phyloP scores from a whole-genome alignment of 2,888 invertebrate species.

The Emesis furor region DNA sequence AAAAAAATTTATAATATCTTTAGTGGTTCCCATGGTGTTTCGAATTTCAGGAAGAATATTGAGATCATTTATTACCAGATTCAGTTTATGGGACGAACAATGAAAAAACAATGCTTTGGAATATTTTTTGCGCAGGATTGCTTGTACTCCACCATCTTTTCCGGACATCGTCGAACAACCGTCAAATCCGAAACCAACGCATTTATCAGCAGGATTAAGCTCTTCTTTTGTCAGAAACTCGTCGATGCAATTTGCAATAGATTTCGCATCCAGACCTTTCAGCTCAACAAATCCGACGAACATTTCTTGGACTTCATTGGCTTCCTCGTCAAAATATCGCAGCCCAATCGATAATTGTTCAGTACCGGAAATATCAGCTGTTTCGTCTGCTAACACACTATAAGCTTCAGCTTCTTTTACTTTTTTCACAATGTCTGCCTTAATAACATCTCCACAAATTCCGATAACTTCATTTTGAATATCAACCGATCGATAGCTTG shows the following conservation, averaged over 20 bases:
- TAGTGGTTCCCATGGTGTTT: slow-evolving; percentile 62
- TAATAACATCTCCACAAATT: slow-evolving; percentile 39
- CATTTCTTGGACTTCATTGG: slow-evolving; percentile 50
- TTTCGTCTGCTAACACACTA: slow-evolving; percentile 53
- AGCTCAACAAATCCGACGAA: slow-evolving; percentile 56
- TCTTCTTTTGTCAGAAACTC: slow-evolving; percentile 29
- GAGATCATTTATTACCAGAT: slow-evolving; percentile 55
- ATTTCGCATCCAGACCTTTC: slow-evolving; percentile 65
- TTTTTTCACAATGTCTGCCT: slow-evolving; percentile 31
- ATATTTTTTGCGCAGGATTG: slow-evolving; percentile 50
- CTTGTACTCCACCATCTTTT: slow-evolving; percentile 54
- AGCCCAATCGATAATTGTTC: slow-evolving; percentile 63
- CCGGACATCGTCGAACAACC: slow-evolving; percentile 63
- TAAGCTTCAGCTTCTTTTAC: slow-evolving; percentile 16
- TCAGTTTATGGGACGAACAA: slow-evolving; percentile 53
- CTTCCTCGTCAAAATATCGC: slow-evolving; percentile 52
- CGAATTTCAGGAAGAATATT: slow-evolving; percentile 62
- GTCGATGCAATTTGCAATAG: slow-evolving; percentile 55
- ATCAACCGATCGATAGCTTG: slow-evolving; percentile 42
- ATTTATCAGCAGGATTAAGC: slow-evolving; percentile 3
- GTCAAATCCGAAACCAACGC: slow-evolving; percentile 47
- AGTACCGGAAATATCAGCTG: slow-evolving; percentile 58
- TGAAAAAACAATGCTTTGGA: slow-evolving; percentile 53
- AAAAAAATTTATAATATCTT: slow-evolving; percentile 62
- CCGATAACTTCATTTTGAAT: slow-evolving; percentile 59